Base-by-base conservation (phyloP, 1,140 invertebrate genomes). In the Zaprionus inermis region DNA sequence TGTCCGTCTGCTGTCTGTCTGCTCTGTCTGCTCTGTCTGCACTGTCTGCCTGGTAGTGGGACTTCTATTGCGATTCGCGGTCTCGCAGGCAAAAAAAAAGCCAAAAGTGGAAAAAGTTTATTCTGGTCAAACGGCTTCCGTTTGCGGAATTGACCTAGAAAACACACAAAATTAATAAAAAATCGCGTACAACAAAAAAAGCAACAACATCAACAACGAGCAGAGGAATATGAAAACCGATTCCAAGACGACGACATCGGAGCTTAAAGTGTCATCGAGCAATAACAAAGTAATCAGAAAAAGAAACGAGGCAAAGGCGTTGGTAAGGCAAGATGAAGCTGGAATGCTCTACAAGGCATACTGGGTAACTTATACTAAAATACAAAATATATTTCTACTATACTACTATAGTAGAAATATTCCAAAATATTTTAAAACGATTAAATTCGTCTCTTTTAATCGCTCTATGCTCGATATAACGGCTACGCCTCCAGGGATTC, bases 61-160 rank as follows among this genome's bases (percentile, higher is more conserved):
- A 49, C 44, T 49, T 49, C 38, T 67, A 56, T 38, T 51, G 38
- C 58, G 32, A 49, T 9, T 59, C 22, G 34, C 11, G 28, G 34
- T 10, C 24, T 56, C 34, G 22, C 32, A 56, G 9, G 32, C 54
- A 65, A 72, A 65, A 32, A 64, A 68, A 78, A 74, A 72, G 79
- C 65, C 70, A 58, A 78, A 64, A 82, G 76, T 79, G 76, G 59
- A 83, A 88, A 75, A 88, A 88, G 77, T 83, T 72, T 78, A 80
- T 88, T 88, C 80, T 88, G 78, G 83, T 86, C 83, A 86, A 86
- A 79, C 83, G 67, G 65, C 74, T 88, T 88, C 84, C 74, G 80
- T 83, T 68, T 89, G 77, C 61, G 66, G 68, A 88, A 83, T 77
- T 88, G 84, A 88, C 84, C 84, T 75, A 88, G 74, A 88, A 88